Conservation (phyloP, 2,888 invertebrate genomes). For the Minunthozetes semirufus region DNA sequence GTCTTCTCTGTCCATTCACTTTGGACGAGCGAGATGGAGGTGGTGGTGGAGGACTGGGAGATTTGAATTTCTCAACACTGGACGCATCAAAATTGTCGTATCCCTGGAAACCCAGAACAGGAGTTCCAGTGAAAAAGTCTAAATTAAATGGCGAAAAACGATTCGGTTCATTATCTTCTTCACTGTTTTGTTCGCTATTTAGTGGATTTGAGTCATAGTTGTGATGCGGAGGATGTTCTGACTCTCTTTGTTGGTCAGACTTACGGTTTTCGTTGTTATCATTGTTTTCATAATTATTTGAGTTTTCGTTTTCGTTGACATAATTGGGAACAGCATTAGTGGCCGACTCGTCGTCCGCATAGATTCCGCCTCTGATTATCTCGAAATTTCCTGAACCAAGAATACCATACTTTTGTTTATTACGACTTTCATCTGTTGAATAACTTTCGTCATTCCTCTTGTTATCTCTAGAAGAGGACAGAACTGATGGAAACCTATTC, state of each 20-base stretch:
- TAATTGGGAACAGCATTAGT: slow-evolving; percentile 26
- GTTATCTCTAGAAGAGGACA: not conserved
- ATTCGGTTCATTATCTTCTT: slow-evolving; percentile 14
- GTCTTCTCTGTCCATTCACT: not conserved
- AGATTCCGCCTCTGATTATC: slow-evolving; percentile 36
- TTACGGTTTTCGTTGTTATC: not conserved
- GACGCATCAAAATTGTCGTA: slow-evolving; percentile 33
- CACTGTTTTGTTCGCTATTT: not conserved
- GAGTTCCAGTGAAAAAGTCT: slow-evolving; percentile 8
- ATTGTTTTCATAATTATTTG: not conserved
- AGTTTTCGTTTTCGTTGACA: not conserved
- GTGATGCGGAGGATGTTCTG: not conserved
- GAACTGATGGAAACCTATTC: not conserved
- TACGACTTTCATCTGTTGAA: not conserved
- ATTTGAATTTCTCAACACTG: slow-evolving; percentile 12
- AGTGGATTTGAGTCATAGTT: not conserved
- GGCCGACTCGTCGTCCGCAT: slow-evolving; percentile 24
- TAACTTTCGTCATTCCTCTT: not conserved
- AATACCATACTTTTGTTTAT: slow-evolving; percentile 31
- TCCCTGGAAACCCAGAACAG: slow-evolving; percentile 36
- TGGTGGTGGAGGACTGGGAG: not conserved
- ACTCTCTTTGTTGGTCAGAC: not conserved
- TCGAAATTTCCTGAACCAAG: slow-evolving; percentile 37
- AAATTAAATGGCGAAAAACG: not conserved
- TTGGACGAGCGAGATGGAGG: not conserved